Evolutionary conservation across 64 coral and sea anemone genomes (phyloP).

Genomic region (Montipora foliosa): DNA sequence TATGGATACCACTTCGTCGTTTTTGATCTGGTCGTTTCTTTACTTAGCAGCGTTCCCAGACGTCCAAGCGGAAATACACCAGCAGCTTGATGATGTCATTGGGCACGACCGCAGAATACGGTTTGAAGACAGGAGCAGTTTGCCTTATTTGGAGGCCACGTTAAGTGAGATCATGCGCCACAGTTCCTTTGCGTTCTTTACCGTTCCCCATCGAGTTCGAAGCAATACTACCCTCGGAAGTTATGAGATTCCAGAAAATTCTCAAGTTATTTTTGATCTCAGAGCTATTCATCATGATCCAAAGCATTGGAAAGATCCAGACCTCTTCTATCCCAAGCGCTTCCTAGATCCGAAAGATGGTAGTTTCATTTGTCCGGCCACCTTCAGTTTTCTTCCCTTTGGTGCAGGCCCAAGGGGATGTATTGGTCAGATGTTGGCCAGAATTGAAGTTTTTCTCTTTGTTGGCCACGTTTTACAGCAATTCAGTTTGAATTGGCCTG

Average conservation of each 20-base stretch:
- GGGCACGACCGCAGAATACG: conserved; percentile 1
- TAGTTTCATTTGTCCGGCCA: conserved; percentile 3
- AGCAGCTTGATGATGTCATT: conserved; percentile 73
- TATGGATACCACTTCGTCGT: conserved; percentile 54
- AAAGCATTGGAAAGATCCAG: conserved; percentile 19
- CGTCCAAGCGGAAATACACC: conserved; percentile 75
- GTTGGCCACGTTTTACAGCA: conserved; percentile 29
- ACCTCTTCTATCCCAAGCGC: conserved; percentile 46
- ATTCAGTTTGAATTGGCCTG: conserved; percentile 8
- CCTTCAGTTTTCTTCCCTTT: conserved; percentile 53
- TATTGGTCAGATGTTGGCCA: conserved; percentile 57
- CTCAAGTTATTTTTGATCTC: conserved; percentile 45
- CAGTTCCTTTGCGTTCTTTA: not conserved
- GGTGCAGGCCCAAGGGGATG: conserved; percentile 58
- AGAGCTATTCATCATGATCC: conserved; percentile 55
- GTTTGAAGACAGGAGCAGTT: conserved; percentile 26
- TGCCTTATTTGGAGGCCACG: conserved; percentile 50
- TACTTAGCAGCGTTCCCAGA: conserved; percentile 75
- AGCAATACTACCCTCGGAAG: conserved; percentile 29
- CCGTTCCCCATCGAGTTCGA: conserved; percentile 28
- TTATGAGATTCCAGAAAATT: conserved; percentile 50
- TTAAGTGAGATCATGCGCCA: conserved; percentile 41
- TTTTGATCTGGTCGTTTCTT: conserved; percentile 51
- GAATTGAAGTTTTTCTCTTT: conserved; percentile 41
- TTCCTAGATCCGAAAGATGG: conserved; percentile 48